Evolutionary conservation across 2,797 vertebrate species (phyloP).

Genomic region (Myotis planiceps): DNA sequence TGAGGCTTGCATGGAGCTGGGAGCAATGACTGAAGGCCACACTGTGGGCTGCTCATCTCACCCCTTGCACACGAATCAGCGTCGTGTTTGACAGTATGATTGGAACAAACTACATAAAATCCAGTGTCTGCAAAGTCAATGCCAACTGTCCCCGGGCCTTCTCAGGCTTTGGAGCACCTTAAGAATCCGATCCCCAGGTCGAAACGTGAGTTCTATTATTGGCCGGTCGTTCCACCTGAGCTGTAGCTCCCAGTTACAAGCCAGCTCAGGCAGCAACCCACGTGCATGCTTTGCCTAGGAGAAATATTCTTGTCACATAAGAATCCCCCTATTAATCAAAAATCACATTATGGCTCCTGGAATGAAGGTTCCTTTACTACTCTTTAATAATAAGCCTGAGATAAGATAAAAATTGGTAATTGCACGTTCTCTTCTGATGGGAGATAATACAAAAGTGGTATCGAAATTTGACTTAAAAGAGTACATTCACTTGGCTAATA

Average conservation of each 20-base stretch:
- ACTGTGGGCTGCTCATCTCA: not conserved
- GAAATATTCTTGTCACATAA: conserved; percentile 93
- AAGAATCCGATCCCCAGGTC: conserved; percentile 24
- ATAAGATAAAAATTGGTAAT: conserved; percentile 92
- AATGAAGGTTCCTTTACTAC: conserved; percentile 90
- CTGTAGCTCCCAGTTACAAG: conserved; percentile 83
- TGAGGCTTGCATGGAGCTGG: not conserved
- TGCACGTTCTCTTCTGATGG: conserved; percentile 89
- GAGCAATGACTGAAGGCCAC: not conserved
- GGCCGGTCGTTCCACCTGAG: conserved; percentile 57
- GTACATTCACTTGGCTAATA: conserved; percentile 89
- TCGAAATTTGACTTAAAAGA: conserved; percentile 89
- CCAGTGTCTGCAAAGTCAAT: not conserved
- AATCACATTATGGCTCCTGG: conserved; percentile 90
- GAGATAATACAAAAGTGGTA: conserved; percentile 89
- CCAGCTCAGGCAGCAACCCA: conserved; percentile 84
- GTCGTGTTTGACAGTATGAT: not conserved
- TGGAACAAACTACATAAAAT: not conserved
- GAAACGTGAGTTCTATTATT: conserved; percentile 61
- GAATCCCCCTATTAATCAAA: conserved; percentile 90
- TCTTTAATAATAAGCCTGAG: conserved; percentile 88
- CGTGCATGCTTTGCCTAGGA: conserved; percentile 83
- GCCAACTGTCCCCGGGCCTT: not conserved
- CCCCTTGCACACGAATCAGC: not conserved
- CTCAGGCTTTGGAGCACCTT: not conserved